Evolutionary conservation across 2,797 vertebrate species (phyloP), one percentile per base, ranked within the genome.

Genomic region (Anolis apletophallus): DNA sequence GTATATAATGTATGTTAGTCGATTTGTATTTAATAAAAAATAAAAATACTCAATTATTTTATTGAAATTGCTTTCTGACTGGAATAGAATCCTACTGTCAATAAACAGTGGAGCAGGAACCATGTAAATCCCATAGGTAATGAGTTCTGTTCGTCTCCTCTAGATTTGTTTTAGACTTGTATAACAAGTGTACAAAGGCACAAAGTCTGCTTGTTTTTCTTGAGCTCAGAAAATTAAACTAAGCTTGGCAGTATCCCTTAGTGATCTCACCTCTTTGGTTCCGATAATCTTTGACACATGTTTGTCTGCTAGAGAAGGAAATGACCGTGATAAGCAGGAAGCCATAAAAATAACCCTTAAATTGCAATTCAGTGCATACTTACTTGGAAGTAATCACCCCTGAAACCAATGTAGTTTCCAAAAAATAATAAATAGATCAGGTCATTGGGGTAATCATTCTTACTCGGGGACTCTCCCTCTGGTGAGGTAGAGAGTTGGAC

Each of bases 101-200:
- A 57, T 85, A 81, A 32, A 80, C 61, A 14, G 16, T 19, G 0
- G 1, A 88, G 83, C 9, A 40, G 3, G 68, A 64, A 52, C 64
- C 2, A 76, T 59, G 5, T 57, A 1, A 79, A 13, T 88, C 75
- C 46, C 14, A 36, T 81, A 75, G 81, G 80, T 83, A 40, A 34
- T 40, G 0, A 50, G 17, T 8, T 87, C 88, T 81, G 29, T 88
- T 54, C 29, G 84, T 29, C 14, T 0, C 5, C 81, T 10, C 26
- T 14, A 1, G 88, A 91, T 91, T 86, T 55, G 32, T 79, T 69
- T 83, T 92, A 81, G 40, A 46, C n/a, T 73, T 69, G 23, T 52
- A 19, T 74, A 32, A 59, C 2, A 13, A 69, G 59, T 83, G 17
- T 85, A 0, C 13, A 26, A 2, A 26, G 52, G 3, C 14, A 74